Conservation (phyloP, 2,797 vertebrate genomes). For the Melanotaenia trifasciata region DNA sequence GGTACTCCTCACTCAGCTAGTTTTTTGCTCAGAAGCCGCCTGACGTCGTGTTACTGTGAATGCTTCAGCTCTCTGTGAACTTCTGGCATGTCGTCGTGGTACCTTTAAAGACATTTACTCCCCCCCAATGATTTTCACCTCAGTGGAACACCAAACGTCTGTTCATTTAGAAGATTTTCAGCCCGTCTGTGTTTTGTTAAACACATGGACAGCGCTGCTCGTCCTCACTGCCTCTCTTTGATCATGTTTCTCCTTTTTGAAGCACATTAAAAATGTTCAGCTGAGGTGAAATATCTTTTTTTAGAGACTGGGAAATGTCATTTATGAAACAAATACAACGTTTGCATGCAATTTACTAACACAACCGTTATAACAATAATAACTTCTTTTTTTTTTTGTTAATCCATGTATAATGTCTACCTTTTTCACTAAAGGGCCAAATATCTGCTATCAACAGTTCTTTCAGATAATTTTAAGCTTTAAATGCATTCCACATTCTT, state of each 20-base stretch:
- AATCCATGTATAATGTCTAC: slow-evolving; percentile 38
- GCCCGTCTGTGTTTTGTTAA: background rate
- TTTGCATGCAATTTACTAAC: slow-evolving; percentile 77
- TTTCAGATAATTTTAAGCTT: slow-evolving; percentile 62
- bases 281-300: slow-evolving; percentile 58
- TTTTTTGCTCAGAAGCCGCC: slow-evolving; percentile 15
- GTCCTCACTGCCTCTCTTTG: background rate
- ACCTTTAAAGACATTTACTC: slow-evolving; percentile 39
- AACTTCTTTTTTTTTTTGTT: slow-evolving; percentile 36
- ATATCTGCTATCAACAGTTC: slow-evolving; percentile 48
- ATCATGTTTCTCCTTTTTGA: background rate
- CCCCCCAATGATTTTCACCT: slow-evolving; percentile 44
- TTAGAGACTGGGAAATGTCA: slow-evolving; percentile 33
- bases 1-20: slow-evolving; percentile 39
- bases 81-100: slow-evolving; percentile 66
- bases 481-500: slow-evolving; percentile 69
- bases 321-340: slow-evolving; percentile 50
- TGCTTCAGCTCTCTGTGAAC: slow-evolving; percentile 54
- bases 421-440: slow-evolving; percentile 65
- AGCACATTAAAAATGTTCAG: slow-evolving; percentile 43
- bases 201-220: too few relatives aligned
- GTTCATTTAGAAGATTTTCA: background rate
- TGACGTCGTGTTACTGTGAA: slow-evolving; percentile 70
- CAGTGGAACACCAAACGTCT: slow-evolving; percentile 34
- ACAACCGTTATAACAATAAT: slow-evolving; percentile 42